A percentile compares a stretch with the other conserved stretches of the same genome.
Evolutionary conservation across 1,140 invertebrate species (phyloP).

Genomic region (Teleogryllus occipitalis): DNA sequence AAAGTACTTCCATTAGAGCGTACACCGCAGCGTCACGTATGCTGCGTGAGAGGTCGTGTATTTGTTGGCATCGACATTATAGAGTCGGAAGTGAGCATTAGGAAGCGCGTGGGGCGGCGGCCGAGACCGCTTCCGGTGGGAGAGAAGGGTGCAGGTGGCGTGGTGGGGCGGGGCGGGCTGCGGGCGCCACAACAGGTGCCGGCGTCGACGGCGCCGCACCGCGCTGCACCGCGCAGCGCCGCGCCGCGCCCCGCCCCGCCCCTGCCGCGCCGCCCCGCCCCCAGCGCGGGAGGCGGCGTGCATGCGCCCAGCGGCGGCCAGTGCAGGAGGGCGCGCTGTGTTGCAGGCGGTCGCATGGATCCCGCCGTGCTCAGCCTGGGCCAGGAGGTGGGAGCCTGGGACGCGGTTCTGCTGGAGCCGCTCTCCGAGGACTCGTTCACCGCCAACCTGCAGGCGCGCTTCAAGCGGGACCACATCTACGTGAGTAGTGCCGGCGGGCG

Average conservation of each 20-base stretch:
- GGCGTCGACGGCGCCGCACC: neutral
- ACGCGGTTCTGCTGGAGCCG: conserved; percentile 65
- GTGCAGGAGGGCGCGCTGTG: neutral
- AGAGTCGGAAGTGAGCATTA: neutral
- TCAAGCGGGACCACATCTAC: conserved; percentile 71
- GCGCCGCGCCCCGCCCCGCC: too few relatives aligned
- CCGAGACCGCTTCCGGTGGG: neutral
- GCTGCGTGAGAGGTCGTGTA: neutral
- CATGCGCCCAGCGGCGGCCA: neutral
- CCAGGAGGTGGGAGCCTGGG: conserved; percentile 59
- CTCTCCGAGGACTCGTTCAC: conserved; percentile 67
- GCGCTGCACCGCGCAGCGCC: too few relatives aligned
- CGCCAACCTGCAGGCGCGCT: conserved; percentile 63
- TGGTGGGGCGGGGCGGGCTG: too few relatives aligned
- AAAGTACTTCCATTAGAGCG: too few relatives aligned
- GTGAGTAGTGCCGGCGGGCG: conserved; percentile 40
- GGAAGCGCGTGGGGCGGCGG: neutral
- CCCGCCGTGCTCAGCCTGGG: conserved; percentile 33
- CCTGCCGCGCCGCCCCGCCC: too few relatives aligned
- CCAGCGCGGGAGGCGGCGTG: neutral
- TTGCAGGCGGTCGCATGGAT: conserved; percentile 19
- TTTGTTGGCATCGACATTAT: neutral
- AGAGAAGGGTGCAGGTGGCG: too few relatives aligned
- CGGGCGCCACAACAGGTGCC: neutral
- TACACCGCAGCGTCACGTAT: neutral